Conservation (phyloP, 1,140 invertebrate genomes). For the Drosophila bocki region DNA sequence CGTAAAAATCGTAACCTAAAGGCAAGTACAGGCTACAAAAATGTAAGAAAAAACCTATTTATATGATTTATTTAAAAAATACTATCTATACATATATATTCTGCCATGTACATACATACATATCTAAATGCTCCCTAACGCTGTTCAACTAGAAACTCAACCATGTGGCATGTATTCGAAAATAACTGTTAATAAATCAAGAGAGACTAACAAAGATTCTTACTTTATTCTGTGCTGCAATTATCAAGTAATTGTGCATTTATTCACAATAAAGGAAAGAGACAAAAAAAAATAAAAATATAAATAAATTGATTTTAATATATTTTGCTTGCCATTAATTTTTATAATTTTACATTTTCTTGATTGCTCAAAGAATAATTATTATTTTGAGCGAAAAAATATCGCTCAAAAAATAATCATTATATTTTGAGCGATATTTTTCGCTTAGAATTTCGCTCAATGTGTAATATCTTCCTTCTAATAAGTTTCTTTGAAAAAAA, state of each 20-base stretch:
- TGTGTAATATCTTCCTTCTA: too few relatives aligned
- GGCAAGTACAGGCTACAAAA: neutral
- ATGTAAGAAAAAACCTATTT: constrained; percentile 45
- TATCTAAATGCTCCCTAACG: constrained; percentile 6
- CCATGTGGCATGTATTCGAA: constrained; percentile 8
- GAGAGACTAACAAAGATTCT: neutral
- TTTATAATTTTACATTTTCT: too few relatives aligned
- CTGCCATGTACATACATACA: constrained; percentile 1
- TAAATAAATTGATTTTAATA: too few relatives aligned
- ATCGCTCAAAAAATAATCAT: too few relatives aligned
- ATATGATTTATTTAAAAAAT: constrained; percentile 47
- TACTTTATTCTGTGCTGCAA: neutral
- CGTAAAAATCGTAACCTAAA: neutral
- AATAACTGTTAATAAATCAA: constrained; percentile 29
- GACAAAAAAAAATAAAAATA: too few relatives aligned
- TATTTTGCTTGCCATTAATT: too few relatives aligned
- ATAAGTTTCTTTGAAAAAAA: too few relatives aligned
- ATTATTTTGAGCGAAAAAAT: too few relatives aligned
- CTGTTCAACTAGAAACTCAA: constrained; percentile 8
- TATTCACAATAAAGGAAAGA: neutral
- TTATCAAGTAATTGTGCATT: neutral
- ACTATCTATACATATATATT: constrained; percentile 5
- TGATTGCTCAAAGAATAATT: too few relatives aligned
- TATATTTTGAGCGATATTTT: too few relatives aligned
- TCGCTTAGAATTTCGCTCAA: too few relatives aligned